A percentile compares a stretch with the other conserved stretches of the same genome.
These are phyloP conservation scores for Rallus limicola DNA, from an alignment of 2,113 vertebrate genomes.

Conservation along the genomic window DNA sequence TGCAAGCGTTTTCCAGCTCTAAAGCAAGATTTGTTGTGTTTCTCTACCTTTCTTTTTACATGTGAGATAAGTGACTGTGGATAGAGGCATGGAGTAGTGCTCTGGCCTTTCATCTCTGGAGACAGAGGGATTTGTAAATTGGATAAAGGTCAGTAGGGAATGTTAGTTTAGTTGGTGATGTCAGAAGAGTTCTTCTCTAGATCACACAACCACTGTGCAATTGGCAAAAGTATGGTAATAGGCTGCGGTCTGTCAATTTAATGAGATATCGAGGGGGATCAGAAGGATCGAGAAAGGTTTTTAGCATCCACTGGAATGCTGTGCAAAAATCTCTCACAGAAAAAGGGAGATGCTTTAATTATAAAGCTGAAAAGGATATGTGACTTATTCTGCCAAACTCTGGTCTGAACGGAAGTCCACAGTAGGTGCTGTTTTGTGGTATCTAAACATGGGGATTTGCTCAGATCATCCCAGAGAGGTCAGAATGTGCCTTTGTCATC, in stretches of 20 bases:
- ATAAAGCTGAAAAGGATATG: neutral
- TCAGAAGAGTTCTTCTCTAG: neutral
- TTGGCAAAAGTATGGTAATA: constrained; percentile 40
- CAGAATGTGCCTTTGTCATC: neutral
- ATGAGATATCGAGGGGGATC: constrained; percentile 39
- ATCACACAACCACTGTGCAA: neutral
- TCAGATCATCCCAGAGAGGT: neutral
- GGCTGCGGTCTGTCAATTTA: constrained; percentile 43
- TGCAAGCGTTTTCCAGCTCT: constrained; percentile 18
- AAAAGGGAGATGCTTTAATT: neutral
- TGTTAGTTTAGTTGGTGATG: constrained; percentile 30
- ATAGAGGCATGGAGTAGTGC: neutral
- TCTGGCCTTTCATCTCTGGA: constrained; percentile 21
- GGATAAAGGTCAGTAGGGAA: neutral
- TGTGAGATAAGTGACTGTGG: neutral
- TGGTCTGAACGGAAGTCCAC: neutral
- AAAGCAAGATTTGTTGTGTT: constrained; percentile 19
- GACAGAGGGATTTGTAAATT: neutral
- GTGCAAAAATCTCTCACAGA: neutral
- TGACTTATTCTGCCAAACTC: neutral
- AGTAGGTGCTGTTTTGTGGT: neutral
- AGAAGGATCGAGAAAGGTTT: constrained; percentile 5
- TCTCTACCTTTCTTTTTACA: neutral
- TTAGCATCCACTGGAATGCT: neutral
- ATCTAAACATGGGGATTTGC: accelerated